Base-by-base conservation (phyloP, 1,140 invertebrate genomes). In the Pseudachorutes palmiensis region DNA sequence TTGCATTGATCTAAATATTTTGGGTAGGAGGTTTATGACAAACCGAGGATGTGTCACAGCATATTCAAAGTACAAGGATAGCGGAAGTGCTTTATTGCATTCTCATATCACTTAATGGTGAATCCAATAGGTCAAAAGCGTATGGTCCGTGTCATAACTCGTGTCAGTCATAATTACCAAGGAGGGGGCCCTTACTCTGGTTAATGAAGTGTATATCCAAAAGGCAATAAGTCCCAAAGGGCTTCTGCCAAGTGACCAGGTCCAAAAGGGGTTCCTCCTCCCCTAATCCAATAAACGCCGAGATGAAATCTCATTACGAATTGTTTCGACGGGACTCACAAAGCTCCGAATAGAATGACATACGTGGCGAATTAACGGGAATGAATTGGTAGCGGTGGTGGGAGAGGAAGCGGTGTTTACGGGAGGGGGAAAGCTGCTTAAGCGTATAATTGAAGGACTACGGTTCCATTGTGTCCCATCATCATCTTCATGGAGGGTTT, bases 401-500 rank as follows among this genome's bases (percentile, higher is more conserved):
- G 5, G 19, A 41, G 36, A 9, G 36, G 19, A 41, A 41, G 36
- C 36, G 19, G 19, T n/a, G n/a, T n/a, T n/a, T n/a, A 19, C 5
- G 36, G 36, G 36, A 26, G 51, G 24, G 51, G 24, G 12, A 14
- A 5, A 55, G 24, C 19, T 55, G 24, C 24, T 55, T 14, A 55
- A 26, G 51, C 51, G 51, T 55, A 24, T 55, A 55, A 55, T 55
- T 55, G 51, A 22, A 55, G 51, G 51, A 55, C 24, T 24, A n/a
- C n/a, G n/a, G n/a, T 45, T 45, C 36, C 19, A 45, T 45, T 45
- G 9, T 12, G 9, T 45, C 36, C 36, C 36, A 45, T 55, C 51
- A 41, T 41, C 19, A 19, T 41, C 19, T 19, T 41, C 36, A 41
- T 41, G 36, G 36, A 41, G 36, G 5, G 19, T 12, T 55, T 55